Evolutionary conservation across 2,797 vertebrate species (phyloP), one percentile per base, ranked within the genome.

Genomic region (Picus viridis): DNA sequence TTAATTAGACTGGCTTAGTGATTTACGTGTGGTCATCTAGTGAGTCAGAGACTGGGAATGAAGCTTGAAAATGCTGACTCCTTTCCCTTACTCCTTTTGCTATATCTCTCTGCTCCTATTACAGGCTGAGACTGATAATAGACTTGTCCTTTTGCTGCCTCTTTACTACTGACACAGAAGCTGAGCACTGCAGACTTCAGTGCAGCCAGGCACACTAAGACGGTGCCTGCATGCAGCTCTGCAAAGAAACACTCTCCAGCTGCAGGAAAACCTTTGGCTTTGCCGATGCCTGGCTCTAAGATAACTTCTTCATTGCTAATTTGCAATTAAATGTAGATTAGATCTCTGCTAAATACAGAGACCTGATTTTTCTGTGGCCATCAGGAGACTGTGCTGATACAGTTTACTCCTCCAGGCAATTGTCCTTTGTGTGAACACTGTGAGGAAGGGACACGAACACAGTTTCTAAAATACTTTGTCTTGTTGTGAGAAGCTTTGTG

Each of bases 1-100:
- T 27, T 39, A 47, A 62, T 86, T 47, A 62, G 32, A 58, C 30
- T 0, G 0, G 24, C 15, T 79, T 30, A 53, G 62, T 32, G 51
- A 68, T 68, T 69, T 29, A 9, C 0, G 0, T n/a, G n/a, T 17
- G n/a, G 53, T 6, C 59, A 14, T 8, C 51, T 8, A 85, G 30
- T 1, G 0, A 84, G 43, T 43, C 75, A 53, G 47, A 68, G 65
- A 26, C 41, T 74, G 51, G 58, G 78, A 91, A 91, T 29, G 47
- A 27, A 74, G 69, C 58, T 62, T 45, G 68, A 72, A 70, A 82
- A 87, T 8, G 24, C 19, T 23, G 45, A 41, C 8, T 53, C 36
- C 12, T 20, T 56, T 47, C 57, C 39, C 22, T 78, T 19, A 2
- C 17, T 49, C n/a, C 77, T 32, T 61, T 65, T 73, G 47, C 51